These are phyloP conservation scores for Podabrus alpinus DNA, from an alignment of 2,888 invertebrate species.

Conservation along the genomic window DNA sequence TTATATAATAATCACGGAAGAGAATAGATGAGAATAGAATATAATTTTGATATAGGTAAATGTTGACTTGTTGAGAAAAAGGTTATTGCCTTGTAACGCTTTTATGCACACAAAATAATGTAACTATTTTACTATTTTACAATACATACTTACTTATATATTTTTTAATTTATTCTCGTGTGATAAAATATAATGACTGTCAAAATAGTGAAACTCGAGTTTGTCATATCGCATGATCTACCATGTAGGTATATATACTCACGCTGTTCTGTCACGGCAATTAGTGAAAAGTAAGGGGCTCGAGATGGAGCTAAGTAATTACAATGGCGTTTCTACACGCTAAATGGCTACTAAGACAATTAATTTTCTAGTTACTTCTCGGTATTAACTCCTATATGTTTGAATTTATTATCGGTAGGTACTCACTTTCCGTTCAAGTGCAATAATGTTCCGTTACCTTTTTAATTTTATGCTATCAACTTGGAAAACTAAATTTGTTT, in stretches of 20 bases:
- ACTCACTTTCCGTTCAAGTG: neutral
- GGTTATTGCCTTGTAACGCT: slow-evolving; percentile 26
- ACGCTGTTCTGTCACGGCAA: slow-evolving; percentile 47
- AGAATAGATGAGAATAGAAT: neutral
- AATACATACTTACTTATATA: slow-evolving; percentile 14
- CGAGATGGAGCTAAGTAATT: slow-evolving; percentile 39
- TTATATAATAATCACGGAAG: neutral
- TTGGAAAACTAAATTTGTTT: neutral
- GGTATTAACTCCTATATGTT: slow-evolving; percentile 3
- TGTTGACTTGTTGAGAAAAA: slow-evolving; percentile 1
- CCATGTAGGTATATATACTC: slow-evolving; percentile 21
- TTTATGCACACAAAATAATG: slow-evolving; percentile 13
- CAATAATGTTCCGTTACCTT: neutral
- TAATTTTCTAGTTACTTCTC: slow-evolving; percentile 23
- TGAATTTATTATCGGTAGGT: neutral
- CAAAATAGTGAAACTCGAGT: slow-evolving; percentile 30
- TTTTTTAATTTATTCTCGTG: slow-evolving; percentile 29
- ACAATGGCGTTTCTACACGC: slow-evolving; percentile 47
- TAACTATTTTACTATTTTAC: slow-evolving; percentile 5
- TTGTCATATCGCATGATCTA: slow-evolving; percentile 31
- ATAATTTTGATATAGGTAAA: neutral
- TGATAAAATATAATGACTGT: slow-evolving; percentile 30
- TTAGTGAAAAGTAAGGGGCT: slow-evolving; percentile 45
- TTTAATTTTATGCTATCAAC: neutral
- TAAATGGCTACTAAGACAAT: slow-evolving; percentile 38